Base-by-base conservation (phyloP, 2,113 vertebrate species). In the Gallinago paraguaiae region DNA sequence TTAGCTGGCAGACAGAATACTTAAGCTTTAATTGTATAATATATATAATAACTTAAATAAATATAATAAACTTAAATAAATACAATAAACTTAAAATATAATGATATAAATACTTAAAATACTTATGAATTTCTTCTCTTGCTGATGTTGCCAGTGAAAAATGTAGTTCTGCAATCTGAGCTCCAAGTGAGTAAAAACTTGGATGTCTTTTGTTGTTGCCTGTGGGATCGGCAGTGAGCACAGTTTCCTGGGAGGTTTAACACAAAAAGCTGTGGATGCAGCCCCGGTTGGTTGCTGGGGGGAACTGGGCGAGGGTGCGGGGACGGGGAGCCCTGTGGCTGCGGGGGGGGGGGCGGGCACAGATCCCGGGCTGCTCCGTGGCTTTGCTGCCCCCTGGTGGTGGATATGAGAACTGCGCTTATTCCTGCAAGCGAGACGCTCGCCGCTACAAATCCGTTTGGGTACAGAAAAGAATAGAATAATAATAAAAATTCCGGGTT, bases 361-460 rank as follows among this genome's bases (percentile, higher is more conserved):
- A 2, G 22, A 12, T n/a, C 4, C 13, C 54, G 12, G 53, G 19
- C 56, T 82, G 67, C 5, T 4, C 70, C 67, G 8, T 90, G 86
- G 43, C 61, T 95, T 41, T 97, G 93, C 96, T 97, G 97, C 97
- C 97, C 74, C 57, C 98, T 98, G 87, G 83, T 95, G 98, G 97
- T 19, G 79, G 56, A 71, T 27, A 59, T 1, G 20, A 39, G 88
- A 75, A 65, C 82, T 80, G 46, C 86, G 64, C 90, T 17, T 51
- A 5, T 57, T 80, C 27, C 74, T 50, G 33, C 11, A 63, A 65
- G 41, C 33, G 6, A 6, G 7, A 1, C 39, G 48, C 33, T 2
- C 22, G 9, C 2, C 4, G 30, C 69, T 37, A 3, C 65, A 17
- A 15, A 48, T 9, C 23, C 2, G 11, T 48, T 56, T 46, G 9